These are phyloP conservation scores for Troides helena DNA, from an alignment of 2,888 invertebrate species.

Conservation along the genomic window DNA sequence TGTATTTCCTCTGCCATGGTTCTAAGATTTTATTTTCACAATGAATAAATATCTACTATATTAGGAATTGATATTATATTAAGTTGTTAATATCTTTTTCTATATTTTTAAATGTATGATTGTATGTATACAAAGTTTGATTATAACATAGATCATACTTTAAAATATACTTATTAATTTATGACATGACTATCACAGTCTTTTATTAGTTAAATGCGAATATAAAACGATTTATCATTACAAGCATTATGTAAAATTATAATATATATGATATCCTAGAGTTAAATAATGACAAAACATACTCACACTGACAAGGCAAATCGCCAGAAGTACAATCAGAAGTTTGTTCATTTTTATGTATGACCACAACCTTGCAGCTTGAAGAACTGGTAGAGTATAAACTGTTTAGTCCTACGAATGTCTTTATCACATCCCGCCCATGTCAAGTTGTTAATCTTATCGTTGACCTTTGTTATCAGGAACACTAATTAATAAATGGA, in stretches of 20 bases:
- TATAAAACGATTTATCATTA: too few relatives aligned
- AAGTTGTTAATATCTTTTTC: too few relatives aligned
- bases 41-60: too few relatives aligned
- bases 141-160: not conserved
- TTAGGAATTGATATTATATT: too few relatives aligned
- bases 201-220: not conserved
- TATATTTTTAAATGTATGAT: too few relatives aligned
- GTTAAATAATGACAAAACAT: not conserved
- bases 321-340: conserved; percentile 41
- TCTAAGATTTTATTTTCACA: too few relatives aligned
- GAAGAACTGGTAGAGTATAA: conserved; percentile 42
- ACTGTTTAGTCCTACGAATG: conserved; percentile 19
- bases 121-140: too few relatives aligned
- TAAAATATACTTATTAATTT: not conserved
- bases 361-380: conserved; percentile 40
- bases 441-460: conserved; percentile 43
- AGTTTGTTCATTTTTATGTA: conserved; percentile 58
- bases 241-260: not conserved
- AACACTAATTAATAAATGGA: conserved; percentile 49
- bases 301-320: conserved; percentile 3
- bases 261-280: not conserved
- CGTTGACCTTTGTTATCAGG: conserved; percentile 42
- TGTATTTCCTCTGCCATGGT: too few relatives aligned
- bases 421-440: conserved; percentile 7
- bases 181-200: not conserved